Percentiles rank a stretch among this genome's conserved stretches.
phyloP scores from a whole-genome alignment of 1,140 invertebrate genomes.

The Aphelinus certus region DNA sequence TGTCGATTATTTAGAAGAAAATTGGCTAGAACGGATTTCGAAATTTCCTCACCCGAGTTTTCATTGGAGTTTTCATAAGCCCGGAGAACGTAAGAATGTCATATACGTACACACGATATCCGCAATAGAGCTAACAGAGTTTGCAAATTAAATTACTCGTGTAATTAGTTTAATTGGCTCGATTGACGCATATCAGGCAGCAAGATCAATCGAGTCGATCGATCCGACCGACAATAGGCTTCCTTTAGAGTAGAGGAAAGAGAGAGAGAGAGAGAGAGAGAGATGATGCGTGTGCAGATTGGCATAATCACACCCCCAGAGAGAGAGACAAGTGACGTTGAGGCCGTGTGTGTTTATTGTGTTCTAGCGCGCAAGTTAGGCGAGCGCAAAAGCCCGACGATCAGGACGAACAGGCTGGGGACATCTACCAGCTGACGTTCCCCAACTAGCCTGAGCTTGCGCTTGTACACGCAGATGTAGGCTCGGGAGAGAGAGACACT shows the following conservation, averaged over 20 bases:
- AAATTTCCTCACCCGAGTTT: too few relatives aligned
- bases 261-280: neutral
- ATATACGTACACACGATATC: too few relatives aligned
- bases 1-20: neutral
- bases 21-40: too few relatives aligned
- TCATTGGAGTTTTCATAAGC: too few relatives aligned
- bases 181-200: too few relatives aligned
- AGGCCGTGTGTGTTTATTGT: slow-evolving; percentile 51
- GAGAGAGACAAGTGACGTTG: too few relatives aligned
- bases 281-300: slow-evolving; percentile 21
- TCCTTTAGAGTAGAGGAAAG: slow-evolving; percentile 1
- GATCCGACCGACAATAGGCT: slow-evolving; percentile 18
- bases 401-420: slow-evolving; percentile 62
- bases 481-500: slow-evolving; percentile 4
- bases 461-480: neutral
- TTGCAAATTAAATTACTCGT: too few relatives aligned
- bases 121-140: too few relatives aligned
- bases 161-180: too few relatives aligned
- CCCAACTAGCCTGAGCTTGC: slow-evolving; percentile 48
- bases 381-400: slow-evolving; percentile 62
- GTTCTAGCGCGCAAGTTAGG: slow-evolving; percentile 65
- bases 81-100: too few relatives aligned
- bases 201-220: too few relatives aligned
- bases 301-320: too few relatives aligned
- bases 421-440: slow-evolving; percentile 66